Base-by-base conservation (phyloP, 1,140 invertebrate genomes). In the Euwallacea similis region DNA sequence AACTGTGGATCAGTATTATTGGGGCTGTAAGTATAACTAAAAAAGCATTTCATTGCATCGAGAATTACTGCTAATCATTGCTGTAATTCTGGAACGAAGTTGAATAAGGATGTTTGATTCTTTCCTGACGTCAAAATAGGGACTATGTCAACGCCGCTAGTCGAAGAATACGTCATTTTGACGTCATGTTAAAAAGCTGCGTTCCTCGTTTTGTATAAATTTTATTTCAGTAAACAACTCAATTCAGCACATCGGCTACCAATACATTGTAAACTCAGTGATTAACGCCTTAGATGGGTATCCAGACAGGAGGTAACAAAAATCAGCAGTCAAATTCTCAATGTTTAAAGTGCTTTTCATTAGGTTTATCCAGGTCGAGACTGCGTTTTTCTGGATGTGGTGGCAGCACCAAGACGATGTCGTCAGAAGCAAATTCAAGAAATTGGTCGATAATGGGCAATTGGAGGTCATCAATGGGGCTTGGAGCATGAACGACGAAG, bases 401-500 rank as follows among this genome's bases (percentile, higher is more conserved):
- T 91, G 88, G 86, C 77, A 82, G 42, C 81, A 89, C 58, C 88
- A 90, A 71, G 73, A 82, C 61, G 84, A 88, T 33, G 74, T 77
- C 33, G 85, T 80, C 33, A 79, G 83, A 66, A 76, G 86, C 44
- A 67, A 76, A 41, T 81, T 85, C 1, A 80, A 78, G 74, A 46
- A 73, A n/a, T 76, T 87, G 11, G 79, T 73, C 83, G 85, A 69
- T 10, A 81, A 83, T 62, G 91, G 90, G 21, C 86, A 87, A 54
- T 80, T 95, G 10, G 91, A 94, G 81, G 91, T 95, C 76, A 89
- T 87, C 68, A 86, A 85, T 4, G 90, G 90, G 0, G 86, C 85
- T 6, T 91, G 89, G 89, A 87, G 85, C 69, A 91, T 92, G 90
- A 91, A 93, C 79, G 93, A 95, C 79, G 93, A 95, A 78, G 92